Evolutionary conservation across 2,888 invertebrate species (phyloP).

Genomic region (Hesperia comma): DNA sequence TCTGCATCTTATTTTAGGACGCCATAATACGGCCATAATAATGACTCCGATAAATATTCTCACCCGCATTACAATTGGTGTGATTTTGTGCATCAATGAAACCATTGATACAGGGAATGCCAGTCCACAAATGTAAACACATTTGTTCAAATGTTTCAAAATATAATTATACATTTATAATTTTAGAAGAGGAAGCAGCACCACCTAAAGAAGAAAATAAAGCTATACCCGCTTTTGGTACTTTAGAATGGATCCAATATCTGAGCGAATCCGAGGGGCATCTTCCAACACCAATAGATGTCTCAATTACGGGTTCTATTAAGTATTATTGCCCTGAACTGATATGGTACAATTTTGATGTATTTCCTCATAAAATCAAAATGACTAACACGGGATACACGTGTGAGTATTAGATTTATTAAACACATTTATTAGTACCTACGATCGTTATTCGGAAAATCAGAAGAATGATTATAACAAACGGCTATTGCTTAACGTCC

Average conservation of each 20-base stretch:
- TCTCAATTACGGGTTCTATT: slow-evolving; percentile 70
- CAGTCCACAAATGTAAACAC: too few species aligned
- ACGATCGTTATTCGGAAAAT: too few species aligned
- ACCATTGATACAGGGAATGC: too few species aligned
- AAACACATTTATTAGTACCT: too few species aligned
- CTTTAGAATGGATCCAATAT: slow-evolving; percentile 66
- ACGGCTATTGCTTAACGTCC: too few species aligned
- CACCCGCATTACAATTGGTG: too few species aligned
- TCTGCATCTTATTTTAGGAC: too few species aligned
- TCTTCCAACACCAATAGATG: slow-evolving; percentile 68
- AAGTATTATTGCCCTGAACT: slow-evolving; percentile 73
- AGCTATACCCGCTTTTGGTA: slow-evolving; percentile 56
- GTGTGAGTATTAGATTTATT: slow-evolving; percentile 62
- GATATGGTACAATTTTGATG: slow-evolving; percentile 83
- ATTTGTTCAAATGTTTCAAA: too few species aligned
- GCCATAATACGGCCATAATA: too few species aligned
- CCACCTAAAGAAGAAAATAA: slow-evolving; percentile 47
- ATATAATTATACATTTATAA: slow-evolving; percentile 8
- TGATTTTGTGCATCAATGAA: too few species aligned
- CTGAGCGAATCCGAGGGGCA: slow-evolving; percentile 64
- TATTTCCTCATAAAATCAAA: slow-evolving; percentile 85
- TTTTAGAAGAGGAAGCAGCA: slow-evolving; percentile 52
- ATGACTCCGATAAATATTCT: too few species aligned
- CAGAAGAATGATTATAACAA: too few species aligned
- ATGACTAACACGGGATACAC: slow-evolving; percentile 87